These are phyloP conservation scores for Drosophila pruinosa DNA, from an alignment of 1,140 invertebrate species.

Conservation along the genomic window DNA sequence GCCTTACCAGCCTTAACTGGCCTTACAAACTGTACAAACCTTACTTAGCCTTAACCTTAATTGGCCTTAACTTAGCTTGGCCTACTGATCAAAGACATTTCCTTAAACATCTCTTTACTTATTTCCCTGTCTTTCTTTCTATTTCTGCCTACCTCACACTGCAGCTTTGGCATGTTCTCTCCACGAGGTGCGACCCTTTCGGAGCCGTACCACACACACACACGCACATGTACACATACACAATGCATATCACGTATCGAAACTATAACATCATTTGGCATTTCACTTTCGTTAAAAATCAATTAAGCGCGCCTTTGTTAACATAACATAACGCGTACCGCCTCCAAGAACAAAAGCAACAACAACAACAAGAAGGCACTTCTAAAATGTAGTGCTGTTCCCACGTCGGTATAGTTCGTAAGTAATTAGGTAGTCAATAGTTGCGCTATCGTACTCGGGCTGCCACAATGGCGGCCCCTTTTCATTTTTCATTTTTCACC, in stretches of 20 bases:
- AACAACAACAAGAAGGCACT: background rate
- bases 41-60: too few relatives aligned
- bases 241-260: background rate
- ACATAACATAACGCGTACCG: conserved; percentile 1
- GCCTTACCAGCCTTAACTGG: too few relatives aligned
- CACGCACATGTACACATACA: background rate
- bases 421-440: conserved; percentile 41
- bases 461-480: conserved; percentile 11
- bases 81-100: too few relatives aligned
- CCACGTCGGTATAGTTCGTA: conserved; percentile 14
- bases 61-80: too few relatives aligned
- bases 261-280: background rate
- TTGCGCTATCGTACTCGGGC: conserved; percentile 19
- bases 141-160: too few relatives aligned
- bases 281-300: conserved; percentile 28
- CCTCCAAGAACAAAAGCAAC: background rate
- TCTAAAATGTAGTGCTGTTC: background rate
- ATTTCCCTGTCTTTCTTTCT: background rate
- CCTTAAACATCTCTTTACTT: too few relatives aligned
- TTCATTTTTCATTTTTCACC: conserved; percentile 11
- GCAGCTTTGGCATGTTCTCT: background rate
- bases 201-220: background rate
- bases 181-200: background rate
- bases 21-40: too few relatives aligned
- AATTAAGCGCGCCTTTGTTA: conserved; percentile 23